phyloP scores from a whole-genome alignment of 2,113 vertebrate genomes.

The Clarias magur region DNA sequence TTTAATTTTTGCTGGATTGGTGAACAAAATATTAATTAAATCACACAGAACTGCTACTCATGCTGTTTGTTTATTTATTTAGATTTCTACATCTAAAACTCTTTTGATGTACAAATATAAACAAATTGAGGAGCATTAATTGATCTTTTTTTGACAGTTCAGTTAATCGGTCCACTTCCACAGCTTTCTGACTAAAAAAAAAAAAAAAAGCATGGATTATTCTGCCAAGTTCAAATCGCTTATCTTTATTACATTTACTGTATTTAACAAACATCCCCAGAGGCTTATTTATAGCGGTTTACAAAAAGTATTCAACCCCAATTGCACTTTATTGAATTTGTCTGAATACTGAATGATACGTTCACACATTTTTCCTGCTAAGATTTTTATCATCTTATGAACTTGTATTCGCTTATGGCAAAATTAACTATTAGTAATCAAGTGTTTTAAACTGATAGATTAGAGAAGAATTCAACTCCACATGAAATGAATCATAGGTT shows the following conservation, averaged over 20 bases:
- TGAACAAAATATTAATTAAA: too few species aligned
- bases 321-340: not conserved
- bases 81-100: too few species aligned
- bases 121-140: too few species aligned
- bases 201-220: not conserved
- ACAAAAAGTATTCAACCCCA: not conserved
- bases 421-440: not conserved
- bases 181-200: not conserved
- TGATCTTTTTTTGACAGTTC: too few species aligned
- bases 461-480: not conserved
- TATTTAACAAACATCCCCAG: not conserved
- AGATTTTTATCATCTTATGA: not conserved
- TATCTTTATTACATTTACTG: not conserved
- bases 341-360: not conserved
- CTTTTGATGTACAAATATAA: too few species aligned
- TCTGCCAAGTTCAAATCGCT: not conserved
- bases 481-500: not conserved
- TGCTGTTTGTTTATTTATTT: too few species aligned
- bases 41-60: too few species aligned
- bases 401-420: not conserved
- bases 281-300: not conserved
- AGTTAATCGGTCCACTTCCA: too few species aligned
- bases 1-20: too few species aligned
- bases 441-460: not conserved
- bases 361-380: not conserved